Conservation (phyloP, 2,797 vertebrate genomes). For the Gymnoscopelus microlampas region DNA sequence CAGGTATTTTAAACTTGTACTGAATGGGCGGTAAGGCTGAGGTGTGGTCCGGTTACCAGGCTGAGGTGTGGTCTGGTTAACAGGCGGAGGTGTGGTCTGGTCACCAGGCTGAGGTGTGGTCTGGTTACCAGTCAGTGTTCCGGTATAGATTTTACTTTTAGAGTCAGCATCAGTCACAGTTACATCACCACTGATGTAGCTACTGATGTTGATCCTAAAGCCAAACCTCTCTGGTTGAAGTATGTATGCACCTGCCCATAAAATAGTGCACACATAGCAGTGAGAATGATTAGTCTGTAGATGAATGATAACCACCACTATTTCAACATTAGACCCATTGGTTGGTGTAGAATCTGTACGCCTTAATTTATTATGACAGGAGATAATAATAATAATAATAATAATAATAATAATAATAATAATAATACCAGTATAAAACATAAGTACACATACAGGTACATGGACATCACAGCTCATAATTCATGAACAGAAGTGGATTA, state of each 20-base stretch:
- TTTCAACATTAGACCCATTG: background rate
- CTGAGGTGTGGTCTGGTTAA: too few relatives aligned
- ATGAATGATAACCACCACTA: background rate
- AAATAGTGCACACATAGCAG: background rate
- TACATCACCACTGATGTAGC: accelerated
- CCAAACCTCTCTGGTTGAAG: background rate
- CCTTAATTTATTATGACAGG: background rate
- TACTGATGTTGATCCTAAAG: background rate
- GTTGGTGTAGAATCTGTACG: background rate
- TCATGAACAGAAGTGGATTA: background rate
- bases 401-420: too few relatives aligned
- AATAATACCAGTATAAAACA: too few relatives aligned
- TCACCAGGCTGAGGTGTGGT: too few relatives aligned
- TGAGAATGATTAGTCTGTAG: background rate
- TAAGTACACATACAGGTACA: background rate
- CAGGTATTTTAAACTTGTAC: slow-evolving; percentile 9
- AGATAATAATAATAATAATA: too few relatives aligned
- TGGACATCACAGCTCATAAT: background rate
- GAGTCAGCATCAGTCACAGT: background rate
- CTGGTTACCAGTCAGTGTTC: background rate
- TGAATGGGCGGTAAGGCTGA: too few relatives aligned
- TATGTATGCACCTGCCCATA: slow-evolving; percentile 48
- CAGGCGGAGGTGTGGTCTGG: too few relatives aligned
- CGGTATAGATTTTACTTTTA: background rate
- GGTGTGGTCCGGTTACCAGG: too few relatives aligned